Conservation (phyloP, 2,888 invertebrate species). For the Bedellia somnulentella region DNA sequence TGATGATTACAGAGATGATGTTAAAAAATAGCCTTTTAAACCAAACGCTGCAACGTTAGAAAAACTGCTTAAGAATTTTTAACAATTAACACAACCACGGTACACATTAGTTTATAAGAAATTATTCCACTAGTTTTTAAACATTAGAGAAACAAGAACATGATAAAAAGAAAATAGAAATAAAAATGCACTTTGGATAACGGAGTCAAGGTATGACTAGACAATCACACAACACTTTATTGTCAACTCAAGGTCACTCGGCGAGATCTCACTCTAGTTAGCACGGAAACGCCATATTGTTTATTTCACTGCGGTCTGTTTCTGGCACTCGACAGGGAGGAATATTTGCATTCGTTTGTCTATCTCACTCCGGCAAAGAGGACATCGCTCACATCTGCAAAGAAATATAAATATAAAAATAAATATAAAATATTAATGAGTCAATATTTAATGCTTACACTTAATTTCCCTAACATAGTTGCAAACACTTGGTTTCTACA, state of each 20-base stretch:
- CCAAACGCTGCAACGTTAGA: no score
- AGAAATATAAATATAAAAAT: conserved; percentile 8
- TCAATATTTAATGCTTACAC: no score
- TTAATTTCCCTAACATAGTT: no score
- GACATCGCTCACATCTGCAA: conserved; percentile 70
- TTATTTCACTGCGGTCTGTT: conserved; percentile 3
- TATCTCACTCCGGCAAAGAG: conserved; percentile 73
- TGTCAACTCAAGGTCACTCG: conserved; percentile 2
- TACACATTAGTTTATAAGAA: no score
- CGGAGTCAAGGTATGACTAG: conserved; percentile 31
- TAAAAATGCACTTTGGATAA: conserved; percentile 24
- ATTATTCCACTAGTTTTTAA: no score
- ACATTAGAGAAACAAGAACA: no score
- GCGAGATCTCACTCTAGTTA: conserved; percentile 2
- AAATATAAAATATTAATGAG: neutral
- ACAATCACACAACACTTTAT: conserved; percentile 27
- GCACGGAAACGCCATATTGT: neutral
- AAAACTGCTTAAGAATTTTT: no score
- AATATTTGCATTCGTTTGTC: conserved; percentile 71
- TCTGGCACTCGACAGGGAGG: conserved; percentile 64
- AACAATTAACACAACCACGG: no score
- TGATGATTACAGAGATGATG: no score
- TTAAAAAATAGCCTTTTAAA: no score
- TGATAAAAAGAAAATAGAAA: no score
- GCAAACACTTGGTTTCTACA: no score